Evolutionary conservation across 2,797 vertebrate genomes (phyloP).

Genomic region (Protonibea diacanthus): DNA sequence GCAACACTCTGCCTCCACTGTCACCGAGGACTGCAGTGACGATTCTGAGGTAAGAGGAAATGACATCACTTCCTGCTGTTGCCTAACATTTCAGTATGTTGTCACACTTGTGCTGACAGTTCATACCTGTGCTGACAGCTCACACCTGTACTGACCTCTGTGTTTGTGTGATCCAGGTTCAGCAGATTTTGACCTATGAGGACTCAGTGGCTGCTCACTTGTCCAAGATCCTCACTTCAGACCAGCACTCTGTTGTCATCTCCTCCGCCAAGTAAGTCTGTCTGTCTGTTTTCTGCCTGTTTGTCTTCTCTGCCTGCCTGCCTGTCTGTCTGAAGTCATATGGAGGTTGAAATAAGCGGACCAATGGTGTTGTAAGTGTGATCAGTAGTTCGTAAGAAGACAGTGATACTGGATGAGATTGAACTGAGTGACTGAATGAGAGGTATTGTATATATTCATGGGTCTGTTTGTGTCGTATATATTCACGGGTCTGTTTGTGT

Average conservation of each 20-base stretch:
- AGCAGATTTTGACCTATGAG: constrained; percentile 96
- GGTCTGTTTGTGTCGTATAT: too few species aligned
- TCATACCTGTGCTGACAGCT: background rate
- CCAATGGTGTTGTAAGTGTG: too few species aligned
- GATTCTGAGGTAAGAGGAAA: constrained; percentile 91
- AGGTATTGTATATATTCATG: too few species aligned
- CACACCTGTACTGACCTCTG: background rate
- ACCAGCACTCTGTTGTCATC: constrained; percentile 98
- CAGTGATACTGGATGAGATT: too few species aligned
- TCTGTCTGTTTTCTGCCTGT: background rate
- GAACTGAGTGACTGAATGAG: too few species aligned
- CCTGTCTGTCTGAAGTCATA: too few species aligned
- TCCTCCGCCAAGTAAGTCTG: constrained; percentile 92
- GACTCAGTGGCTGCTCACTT: constrained; percentile 96
- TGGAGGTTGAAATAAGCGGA: too few species aligned
- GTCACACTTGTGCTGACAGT: background rate
- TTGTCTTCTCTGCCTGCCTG: background rate
- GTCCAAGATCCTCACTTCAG: constrained; percentile 96
- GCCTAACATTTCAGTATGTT: background rate
- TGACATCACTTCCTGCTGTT: constrained; percentile 17
- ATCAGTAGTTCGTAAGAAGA: too few species aligned
- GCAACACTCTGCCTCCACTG: constrained; percentile 88
- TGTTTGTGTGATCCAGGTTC: constrained; percentile 85
- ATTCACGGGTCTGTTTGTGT: too few species aligned
- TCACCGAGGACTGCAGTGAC: constrained; percentile 91